Conservation (phyloP, 1,140 invertebrate species). For the Atopsyche davidsoni region DNA sequence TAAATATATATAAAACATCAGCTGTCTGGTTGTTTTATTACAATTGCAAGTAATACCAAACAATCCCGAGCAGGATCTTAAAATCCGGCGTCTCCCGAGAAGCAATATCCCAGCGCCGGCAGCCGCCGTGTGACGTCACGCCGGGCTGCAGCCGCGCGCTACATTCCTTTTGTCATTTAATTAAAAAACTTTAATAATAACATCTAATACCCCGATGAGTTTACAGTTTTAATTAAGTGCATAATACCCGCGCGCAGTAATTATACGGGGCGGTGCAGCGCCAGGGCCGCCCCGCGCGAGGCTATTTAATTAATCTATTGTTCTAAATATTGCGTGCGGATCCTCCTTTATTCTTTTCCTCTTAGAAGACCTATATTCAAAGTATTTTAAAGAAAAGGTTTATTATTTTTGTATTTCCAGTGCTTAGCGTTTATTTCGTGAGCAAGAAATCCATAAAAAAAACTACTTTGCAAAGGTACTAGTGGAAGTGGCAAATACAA, state of each 20-base stretch:
- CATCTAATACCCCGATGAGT: slow-evolving; percentile 30
- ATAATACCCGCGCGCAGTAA: slow-evolving; percentile 34
- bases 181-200: slow-evolving; percentile 34
- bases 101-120: background rate
- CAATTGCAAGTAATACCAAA: no score
- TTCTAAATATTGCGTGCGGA: background rate
- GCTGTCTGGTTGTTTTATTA: no score
- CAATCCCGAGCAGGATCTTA: no score
- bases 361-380: no score
- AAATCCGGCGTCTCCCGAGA: background rate
- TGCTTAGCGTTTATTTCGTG: no score
- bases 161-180: slow-evolving; percentile 33
- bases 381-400: no score
- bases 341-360: no score
- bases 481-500: no score
- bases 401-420: no score
- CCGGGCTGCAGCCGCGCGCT: slow-evolving; percentile 5
- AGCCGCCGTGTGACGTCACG: background rate
- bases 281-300: slow-evolving; percentile 12
- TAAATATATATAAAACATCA: no score
- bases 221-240: slow-evolving; percentile 38
- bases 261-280: slow-evolving; percentile 21
- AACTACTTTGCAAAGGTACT: no score
- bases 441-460: no score
- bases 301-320: slow-evolving; percentile 7